Evolutionary conservation across 2,113 vertebrate genomes (phyloP).

Genomic region (Lutjanus erythropterus): DNA sequence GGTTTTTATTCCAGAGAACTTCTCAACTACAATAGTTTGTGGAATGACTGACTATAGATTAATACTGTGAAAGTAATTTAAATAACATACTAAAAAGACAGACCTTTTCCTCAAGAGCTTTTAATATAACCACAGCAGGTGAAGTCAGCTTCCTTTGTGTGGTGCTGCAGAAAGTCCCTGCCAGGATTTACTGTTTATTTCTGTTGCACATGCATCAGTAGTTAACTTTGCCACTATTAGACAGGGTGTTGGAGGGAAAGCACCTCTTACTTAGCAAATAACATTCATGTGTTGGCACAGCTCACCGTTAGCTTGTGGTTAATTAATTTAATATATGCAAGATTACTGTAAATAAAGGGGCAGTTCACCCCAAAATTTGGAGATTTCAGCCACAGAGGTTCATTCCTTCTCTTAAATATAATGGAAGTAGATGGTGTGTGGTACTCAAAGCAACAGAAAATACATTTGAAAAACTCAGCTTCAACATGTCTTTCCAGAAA

Average conservation of each 20-base stretch:
- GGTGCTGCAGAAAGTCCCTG: not conserved
- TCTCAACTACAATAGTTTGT: not conserved
- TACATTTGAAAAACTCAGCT: no score
- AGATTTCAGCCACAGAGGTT: no score
- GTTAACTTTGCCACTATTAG: not conserved
- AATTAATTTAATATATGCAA: not conserved
- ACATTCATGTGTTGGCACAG: not conserved
- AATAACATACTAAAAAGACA: not conserved
- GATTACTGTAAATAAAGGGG: no score
- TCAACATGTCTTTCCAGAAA: no score
- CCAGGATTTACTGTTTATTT: not conserved
- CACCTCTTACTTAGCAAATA: not conserved
- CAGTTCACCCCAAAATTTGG: no score
- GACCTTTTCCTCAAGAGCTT: not conserved
- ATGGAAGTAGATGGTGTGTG: no score
- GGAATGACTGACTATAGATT: constrained; percentile 13
- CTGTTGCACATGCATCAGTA: not conserved
- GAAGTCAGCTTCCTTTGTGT: not conserved
- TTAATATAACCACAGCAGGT: not conserved
- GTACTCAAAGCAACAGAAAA: no score
- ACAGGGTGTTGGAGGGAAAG: not conserved
- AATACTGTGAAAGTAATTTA: constrained; percentile 1
- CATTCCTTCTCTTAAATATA: no score
- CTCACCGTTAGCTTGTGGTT: not conserved
- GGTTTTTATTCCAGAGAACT: not conserved